Conservation (phyloP, 2,888 invertebrate species). For the Eulithis prunata region DNA sequence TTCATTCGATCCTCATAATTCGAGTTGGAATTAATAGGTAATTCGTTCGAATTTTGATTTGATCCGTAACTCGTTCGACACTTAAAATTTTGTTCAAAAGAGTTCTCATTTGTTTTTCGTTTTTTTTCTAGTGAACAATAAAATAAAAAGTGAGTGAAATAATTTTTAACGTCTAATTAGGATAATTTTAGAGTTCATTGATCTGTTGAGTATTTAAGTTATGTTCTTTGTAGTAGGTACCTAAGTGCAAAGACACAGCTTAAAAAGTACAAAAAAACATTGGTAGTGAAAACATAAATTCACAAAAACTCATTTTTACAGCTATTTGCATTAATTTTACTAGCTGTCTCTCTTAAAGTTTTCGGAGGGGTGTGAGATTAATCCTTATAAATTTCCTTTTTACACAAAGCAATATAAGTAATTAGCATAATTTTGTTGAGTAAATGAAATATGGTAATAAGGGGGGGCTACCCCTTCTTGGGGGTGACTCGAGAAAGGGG, state of each 20-base stretch:
- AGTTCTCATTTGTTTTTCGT: too few relatives aligned
- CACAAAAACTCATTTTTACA: conserved; percentile 8
- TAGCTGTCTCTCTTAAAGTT: conserved; percentile 61
- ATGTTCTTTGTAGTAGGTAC: too few relatives aligned
- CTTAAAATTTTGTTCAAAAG: neutral
- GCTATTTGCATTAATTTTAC: neutral
- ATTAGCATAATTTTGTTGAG: conserved; percentile 85
- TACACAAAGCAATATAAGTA: conserved; percentile 85
- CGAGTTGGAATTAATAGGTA: conserved; percentile 31
- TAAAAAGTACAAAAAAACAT: too few relatives aligned
- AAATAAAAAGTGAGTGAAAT: too few relatives aligned
- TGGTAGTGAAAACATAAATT: neutral
- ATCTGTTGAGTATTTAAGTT: too few relatives aligned
- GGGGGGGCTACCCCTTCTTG: conserved; percentile 77
- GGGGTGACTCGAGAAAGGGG: conserved; percentile 59
- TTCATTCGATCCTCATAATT: conserved; percentile 65
- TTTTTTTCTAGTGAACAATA: too few relatives aligned
- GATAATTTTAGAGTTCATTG: too few relatives aligned
- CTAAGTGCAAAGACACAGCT: too few relatives aligned
- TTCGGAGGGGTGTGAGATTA: conserved; percentile 76
- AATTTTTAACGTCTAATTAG: too few relatives aligned
- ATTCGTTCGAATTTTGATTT: conserved; percentile 30
- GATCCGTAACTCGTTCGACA: conserved; percentile 14
- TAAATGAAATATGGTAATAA: conserved; percentile 85
- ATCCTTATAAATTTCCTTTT: conserved; percentile 85